phyloP scores from a whole-genome alignment of 2,888 invertebrate genomes.

The Coremacera marginata region DNA sequence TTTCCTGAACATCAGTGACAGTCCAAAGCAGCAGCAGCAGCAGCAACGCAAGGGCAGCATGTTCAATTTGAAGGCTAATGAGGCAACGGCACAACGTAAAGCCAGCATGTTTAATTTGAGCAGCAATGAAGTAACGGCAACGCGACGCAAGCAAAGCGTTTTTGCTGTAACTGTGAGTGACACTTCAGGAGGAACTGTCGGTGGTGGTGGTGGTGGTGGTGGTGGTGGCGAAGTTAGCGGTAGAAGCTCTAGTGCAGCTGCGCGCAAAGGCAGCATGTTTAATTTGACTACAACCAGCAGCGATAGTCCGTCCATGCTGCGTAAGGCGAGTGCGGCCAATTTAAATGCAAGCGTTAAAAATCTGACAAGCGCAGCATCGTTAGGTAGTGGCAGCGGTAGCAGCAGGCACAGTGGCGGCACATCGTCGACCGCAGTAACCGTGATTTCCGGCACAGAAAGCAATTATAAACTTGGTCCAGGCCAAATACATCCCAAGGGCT shows the following conservation, averaged over 20 bases:
- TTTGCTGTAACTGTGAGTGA: conserved; percentile 28
- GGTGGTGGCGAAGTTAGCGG: conserved; percentile 24
- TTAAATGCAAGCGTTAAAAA: conserved; percentile 25
- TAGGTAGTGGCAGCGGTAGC: neutral
- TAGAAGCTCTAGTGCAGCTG: neutral
- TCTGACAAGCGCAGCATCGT: neutral
- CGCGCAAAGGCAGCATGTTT: conserved; percentile 58
- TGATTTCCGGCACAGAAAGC: conserved; percentile 57
- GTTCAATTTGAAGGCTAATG: conserved; percentile 52
- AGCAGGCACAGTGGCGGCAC: neutral
- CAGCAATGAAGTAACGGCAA: conserved; percentile 32
- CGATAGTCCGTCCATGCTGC: conserved; percentile 46
- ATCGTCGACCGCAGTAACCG: conserved; percentile 38
- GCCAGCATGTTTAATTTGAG: conserved; percentile 57
- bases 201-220: conserved; percentile 15
- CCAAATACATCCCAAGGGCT: conserved; percentile 84
- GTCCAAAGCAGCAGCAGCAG: conserved; percentile 45
- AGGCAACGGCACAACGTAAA: conserved; percentile 52
- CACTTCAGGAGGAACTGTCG: conserved; percentile 14
- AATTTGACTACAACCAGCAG: conserved; percentile 50
- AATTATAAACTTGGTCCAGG: conserved; percentile 81
- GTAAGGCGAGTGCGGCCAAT: conserved; percentile 59
- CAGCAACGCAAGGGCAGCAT: conserved; percentile 59
- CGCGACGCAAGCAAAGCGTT: conserved; percentile 51
- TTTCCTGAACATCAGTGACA: conserved; percentile 50